Evolutionary conservation across 2,888 invertebrate genomes (phyloP).

Genomic region (Pocota personata): DNA sequence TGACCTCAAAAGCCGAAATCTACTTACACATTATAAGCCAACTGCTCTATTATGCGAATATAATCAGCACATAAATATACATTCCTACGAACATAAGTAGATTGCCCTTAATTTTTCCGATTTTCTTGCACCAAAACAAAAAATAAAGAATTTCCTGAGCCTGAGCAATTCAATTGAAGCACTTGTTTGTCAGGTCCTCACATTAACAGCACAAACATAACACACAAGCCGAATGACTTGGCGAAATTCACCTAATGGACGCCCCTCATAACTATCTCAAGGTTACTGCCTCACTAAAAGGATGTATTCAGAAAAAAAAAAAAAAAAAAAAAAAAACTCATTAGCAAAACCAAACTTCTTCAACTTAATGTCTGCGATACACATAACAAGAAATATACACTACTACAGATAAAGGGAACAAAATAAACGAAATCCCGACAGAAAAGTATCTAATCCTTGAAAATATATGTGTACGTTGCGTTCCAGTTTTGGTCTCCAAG

Average conservation of each 20-base stretch:
- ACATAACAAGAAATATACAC: constrained; percentile 17
- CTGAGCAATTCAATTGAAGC: not conserved
- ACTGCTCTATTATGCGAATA: not conserved
- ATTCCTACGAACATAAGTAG: not conserved
- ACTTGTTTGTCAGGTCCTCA: not conserved
- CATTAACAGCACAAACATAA: not conserved
- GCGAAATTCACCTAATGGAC: constrained; percentile 5
- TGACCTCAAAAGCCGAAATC: not conserved
- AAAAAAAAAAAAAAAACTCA: constrained; percentile 44
- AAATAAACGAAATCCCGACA: not conserved
- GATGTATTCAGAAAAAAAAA: constrained; percentile 17
- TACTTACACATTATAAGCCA: not conserved
- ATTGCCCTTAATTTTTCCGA: not conserved
- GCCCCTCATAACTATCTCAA: not conserved
- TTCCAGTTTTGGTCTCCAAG: not conserved
- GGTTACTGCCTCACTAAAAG: not conserved
- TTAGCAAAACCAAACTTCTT: constrained; percentile 24
- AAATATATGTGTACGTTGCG: not conserved
- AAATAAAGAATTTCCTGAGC: not conserved
- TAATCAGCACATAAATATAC: not conserved
- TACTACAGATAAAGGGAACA: not conserved
- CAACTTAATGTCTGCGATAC: constrained; percentile 2
- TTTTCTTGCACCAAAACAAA: not conserved
- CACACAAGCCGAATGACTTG: not conserved
- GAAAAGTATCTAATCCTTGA: constrained; percentile 24